These are phyloP conservation scores for Tetramorium alpestre DNA, from an alignment of 1,140 invertebrate species.

Conservation along the genomic window DNA sequence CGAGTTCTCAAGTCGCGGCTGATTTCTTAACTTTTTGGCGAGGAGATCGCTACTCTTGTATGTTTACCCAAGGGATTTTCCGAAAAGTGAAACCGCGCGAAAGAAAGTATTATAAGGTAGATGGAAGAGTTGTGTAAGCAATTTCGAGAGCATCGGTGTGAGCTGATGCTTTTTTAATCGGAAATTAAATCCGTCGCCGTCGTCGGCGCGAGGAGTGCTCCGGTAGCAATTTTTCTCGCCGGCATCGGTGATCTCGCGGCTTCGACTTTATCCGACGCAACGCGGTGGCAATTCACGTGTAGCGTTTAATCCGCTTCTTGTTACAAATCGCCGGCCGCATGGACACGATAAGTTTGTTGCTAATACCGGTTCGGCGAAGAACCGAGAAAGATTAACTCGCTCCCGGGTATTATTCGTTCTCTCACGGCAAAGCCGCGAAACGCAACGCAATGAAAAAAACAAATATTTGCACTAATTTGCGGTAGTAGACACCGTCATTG, in stretches of 20 bases:
- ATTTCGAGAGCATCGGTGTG: constrained; percentile 6
- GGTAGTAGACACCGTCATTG: background rate
- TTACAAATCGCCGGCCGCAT: constrained; percentile 41
- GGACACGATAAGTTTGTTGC: constrained; percentile 37
- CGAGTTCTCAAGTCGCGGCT: background rate
- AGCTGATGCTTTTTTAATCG: constrained; percentile 49
- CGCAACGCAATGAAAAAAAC: constrained; percentile 5
- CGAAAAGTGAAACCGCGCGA: background rate
- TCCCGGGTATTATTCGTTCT: background rate
- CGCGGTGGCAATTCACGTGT: background rate
- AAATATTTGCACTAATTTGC: constrained; percentile 47
- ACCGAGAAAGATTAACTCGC: constrained; percentile 61
- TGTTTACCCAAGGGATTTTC: constrained; percentile 22
- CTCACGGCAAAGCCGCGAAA: background rate
- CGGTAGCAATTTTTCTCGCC: background rate
- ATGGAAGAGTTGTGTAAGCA: constrained; percentile 29
- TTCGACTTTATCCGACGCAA: constrained; percentile 36
- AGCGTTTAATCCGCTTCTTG: constrained; percentile 59
- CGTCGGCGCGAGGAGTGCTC: background rate
- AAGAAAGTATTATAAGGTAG: background rate
- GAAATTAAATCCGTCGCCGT: constrained; percentile 47
- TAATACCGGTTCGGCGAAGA: constrained; percentile 50
- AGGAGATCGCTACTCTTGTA: background rate
- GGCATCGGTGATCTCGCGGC: background rate
- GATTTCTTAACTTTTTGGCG: background rate